Base-by-base conservation (phyloP, 2,113 vertebrate species). In the Dromaius novaehollandiae region DNA sequence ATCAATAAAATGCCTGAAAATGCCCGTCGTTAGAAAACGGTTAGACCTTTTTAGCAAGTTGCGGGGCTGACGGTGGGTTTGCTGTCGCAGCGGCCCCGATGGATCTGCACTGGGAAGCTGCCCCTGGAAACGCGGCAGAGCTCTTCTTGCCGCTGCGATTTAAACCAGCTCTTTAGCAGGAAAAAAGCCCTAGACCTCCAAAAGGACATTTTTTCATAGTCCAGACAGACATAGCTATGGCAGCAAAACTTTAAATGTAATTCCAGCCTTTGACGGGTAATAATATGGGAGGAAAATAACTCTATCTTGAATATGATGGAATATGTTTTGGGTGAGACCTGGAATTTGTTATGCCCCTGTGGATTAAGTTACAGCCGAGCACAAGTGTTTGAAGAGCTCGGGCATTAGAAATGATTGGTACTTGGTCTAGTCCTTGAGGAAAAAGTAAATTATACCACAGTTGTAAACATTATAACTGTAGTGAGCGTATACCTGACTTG, bases 21-120 rank as follows among this genome's bases (percentile, higher is more conserved):
- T 40, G 10, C 2, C 5, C 2, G 8, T 4, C 3, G 0, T 63
- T 42, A 46, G 28, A 21, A 91, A 77, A 70, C 1, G 3, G 3
- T n/a, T 44, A 17, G 19, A 10, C 22, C 0, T 0, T 60, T 85
- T 73, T 4, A 55, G 58, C 22, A 69, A 82, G 36, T 19, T 82
- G 9, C 2, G 19, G 8, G 79, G 69, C 73, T 66, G 75, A n/a
- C 89, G 38, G 53, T 21, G 21, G 48, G 30, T 53, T 84, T 78
- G 60, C 40, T 0, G 1, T 16, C n/a, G 46, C 46, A 46, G 32
- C 20, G 93, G 38, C 93, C 36, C 48, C 2, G 14, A 44, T 2
- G 21, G 74, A 69, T 56, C 26, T 44, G 7, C 63, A 11, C 17
- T n/a, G 56, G 90, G n/a, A 71, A 90, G 58, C 4, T 18, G 48